Percentiles rank a stretch among this genome's conserved stretches.
Conservation (phyloP, 2,888 invertebrate genomes). For the Linnaemya tessellans region DNA sequence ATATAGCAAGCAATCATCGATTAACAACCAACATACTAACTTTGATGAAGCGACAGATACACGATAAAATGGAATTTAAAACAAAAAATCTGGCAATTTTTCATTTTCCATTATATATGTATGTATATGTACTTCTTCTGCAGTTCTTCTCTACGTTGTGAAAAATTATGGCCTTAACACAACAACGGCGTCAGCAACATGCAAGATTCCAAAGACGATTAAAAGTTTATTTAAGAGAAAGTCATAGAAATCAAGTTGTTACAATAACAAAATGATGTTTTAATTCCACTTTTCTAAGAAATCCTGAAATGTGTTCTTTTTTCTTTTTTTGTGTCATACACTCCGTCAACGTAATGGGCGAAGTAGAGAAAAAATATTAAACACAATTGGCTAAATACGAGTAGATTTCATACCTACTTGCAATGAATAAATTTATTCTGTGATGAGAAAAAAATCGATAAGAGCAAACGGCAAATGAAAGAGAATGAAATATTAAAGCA, state of each 20-base stretch:
- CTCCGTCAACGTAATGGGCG: background rate
- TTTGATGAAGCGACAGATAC: background rate
- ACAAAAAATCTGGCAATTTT: background rate
- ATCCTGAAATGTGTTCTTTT: slow-evolving; percentile 33
- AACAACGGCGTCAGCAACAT: slow-evolving; percentile 3
- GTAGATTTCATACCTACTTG: background rate
- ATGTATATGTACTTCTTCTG: background rate
- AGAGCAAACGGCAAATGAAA: background rate
- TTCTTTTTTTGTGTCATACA: no score
- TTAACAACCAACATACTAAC: slow-evolving; percentile 5
- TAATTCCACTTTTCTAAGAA: slow-evolving; percentile 48
- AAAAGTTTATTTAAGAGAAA: slow-evolving; percentile 30
- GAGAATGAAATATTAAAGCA: background rate
- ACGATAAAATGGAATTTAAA: background rate
- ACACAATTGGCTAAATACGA: background rate
- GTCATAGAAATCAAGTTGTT: slow-evolving; percentile 23
- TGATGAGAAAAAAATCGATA: background rate
- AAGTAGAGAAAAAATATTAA: background rate
- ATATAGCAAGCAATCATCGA: background rate
- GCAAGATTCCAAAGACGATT: slow-evolving; percentile 19
- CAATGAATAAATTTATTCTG: background rate
- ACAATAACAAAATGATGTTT: slow-evolving; percentile 47
- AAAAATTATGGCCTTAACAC: slow-evolving; percentile 27
- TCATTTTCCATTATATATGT: slow-evolving; percentile 10
- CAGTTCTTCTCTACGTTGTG: background rate